phyloP scores from a whole-genome alignment of 2,797 vertebrate genomes.

The Enteromius trimaculatus region DNA sequence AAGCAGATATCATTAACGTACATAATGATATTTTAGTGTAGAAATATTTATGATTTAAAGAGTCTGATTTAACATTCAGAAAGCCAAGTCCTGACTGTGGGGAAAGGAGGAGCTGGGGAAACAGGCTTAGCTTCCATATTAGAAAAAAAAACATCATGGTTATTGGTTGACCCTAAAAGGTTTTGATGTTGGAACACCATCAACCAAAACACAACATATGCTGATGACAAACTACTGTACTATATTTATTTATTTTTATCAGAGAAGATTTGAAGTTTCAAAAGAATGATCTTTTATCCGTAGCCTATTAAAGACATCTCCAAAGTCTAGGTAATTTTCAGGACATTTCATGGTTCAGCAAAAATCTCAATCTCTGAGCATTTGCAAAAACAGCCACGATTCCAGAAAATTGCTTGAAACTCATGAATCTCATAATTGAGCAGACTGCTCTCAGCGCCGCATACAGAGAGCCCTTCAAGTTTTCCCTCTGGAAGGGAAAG shows the following conservation, averaged over 20 bases:
- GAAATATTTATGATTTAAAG: neutral
- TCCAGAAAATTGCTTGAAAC: conserved; percentile 56
- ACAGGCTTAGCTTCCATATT: neutral
- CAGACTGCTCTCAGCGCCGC: conserved; percentile 29
- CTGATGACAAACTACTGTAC: neutral
- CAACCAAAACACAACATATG: neutral
- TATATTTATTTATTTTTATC: neutral
- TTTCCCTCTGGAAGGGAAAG: conserved; percentile 41
- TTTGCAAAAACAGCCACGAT: conserved; percentile 53
- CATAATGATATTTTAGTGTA: neutral
- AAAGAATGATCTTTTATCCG: conserved; percentile 38
- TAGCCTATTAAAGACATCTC: conserved; percentile 44
- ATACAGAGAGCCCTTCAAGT: conserved; percentile 54
- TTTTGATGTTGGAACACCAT: neutral
- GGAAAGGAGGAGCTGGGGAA: too few relatives aligned
- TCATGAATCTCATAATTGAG: conserved; percentile 60
- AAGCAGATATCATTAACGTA: neutral
- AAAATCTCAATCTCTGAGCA: conserved; percentile 47
- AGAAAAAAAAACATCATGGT: neutral
- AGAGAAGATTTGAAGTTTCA: conserved; percentile 7
- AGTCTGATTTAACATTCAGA: neutral
- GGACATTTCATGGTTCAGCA: conserved; percentile 49
- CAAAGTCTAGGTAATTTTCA: conserved; percentile 48
- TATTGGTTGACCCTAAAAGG: neutral
- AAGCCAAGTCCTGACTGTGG: neutral